Percentiles rank a stretch among this genome's conserved stretches.
phyloP scores from a whole-genome alignment of 2,888 invertebrate species.

The Melieria omissa region DNA sequence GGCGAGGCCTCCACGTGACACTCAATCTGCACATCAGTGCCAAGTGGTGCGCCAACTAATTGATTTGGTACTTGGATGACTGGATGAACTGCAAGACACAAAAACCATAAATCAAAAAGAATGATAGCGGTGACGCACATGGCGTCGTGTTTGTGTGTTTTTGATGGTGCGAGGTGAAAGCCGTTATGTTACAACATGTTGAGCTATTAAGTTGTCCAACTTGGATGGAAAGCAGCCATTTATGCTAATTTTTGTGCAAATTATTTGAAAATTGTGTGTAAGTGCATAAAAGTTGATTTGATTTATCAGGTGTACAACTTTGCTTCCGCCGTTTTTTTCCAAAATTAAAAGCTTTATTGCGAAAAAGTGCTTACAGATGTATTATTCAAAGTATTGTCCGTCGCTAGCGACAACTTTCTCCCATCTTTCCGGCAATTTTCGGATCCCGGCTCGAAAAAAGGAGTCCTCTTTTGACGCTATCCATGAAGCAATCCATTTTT shows the following conservation, averaged over 20 bases:
- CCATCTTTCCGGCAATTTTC: too few species aligned
- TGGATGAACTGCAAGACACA: slow-evolving; percentile 79
- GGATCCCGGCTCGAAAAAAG: too few species aligned
- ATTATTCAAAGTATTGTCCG: too few species aligned
- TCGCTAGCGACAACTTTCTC: too few species aligned
- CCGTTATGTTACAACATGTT: too few species aligned
- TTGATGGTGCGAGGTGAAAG: slow-evolving; percentile 2
- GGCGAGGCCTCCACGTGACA: slow-evolving; percentile 92
- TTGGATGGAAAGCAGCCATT: not conserved
- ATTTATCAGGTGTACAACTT: too few species aligned
- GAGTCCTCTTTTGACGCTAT: too few species aligned
- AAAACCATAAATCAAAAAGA: slow-evolving; percentile 33
- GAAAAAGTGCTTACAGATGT: too few species aligned
- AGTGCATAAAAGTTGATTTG: not conserved
- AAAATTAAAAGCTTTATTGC: too few species aligned
- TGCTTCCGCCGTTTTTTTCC: too few species aligned
- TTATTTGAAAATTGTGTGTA: slow-evolving; percentile 1
- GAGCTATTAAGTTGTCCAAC: too few species aligned
- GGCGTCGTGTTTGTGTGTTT: slow-evolving; percentile 9
- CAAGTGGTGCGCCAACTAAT: slow-evolving; percentile 87
- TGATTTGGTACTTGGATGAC: slow-evolving; percentile 93
- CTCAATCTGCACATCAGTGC: slow-evolving; percentile 87
- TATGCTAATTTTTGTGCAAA: slow-evolving; percentile 25
- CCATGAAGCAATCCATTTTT: too few species aligned
- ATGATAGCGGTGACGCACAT: slow-evolving; percentile 11